These are phyloP conservation scores for Dreissena rostriformis DNA, from an alignment of 1,140 invertebrate species.

Conservation along the genomic window DNA sequence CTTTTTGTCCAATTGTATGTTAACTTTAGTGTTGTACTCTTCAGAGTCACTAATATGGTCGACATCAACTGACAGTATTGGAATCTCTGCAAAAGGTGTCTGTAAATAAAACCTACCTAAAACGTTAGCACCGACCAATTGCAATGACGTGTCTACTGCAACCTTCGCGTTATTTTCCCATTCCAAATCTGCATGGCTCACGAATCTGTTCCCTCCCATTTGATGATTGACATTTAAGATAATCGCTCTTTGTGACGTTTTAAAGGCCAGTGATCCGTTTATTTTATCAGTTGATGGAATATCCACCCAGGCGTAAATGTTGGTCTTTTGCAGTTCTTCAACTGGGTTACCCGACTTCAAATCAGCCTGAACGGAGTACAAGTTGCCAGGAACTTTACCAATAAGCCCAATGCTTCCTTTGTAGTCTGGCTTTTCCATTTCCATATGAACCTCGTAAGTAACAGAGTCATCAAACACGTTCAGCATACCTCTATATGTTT, in stretches of 20 bases:
- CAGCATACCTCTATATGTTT: slow-evolving; percentile 21
- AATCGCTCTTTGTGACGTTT: slow-evolving; percentile 29
- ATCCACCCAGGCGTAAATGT: slow-evolving; percentile 19
- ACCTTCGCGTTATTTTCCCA: slow-evolving; percentile 30
- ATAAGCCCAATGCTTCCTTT: slow-evolving; percentile 33
- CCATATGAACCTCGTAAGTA: slow-evolving; percentile 21
- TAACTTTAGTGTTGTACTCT: slow-evolving; percentile 19
- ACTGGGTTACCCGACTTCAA: slow-evolving; percentile 51
- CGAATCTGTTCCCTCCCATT: neutral
- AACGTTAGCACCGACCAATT: neutral
- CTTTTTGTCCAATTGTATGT: neutral
- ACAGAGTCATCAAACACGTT: neutral
- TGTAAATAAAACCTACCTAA: slow-evolving; percentile 11
- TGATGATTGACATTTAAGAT: slow-evolving; percentile 39
- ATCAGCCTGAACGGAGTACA: slow-evolving; percentile 41
- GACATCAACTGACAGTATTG: slow-evolving; percentile 17
- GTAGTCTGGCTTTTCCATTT: slow-evolving; percentile 29
- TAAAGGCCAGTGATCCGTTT: slow-evolving; percentile 41
- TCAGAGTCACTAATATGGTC: slow-evolving; percentile 15
- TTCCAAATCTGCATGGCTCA: slow-evolving; percentile 31
- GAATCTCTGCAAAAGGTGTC: slow-evolving; percentile 25
- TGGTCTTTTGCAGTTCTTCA: slow-evolving; percentile 19
- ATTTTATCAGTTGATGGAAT: slow-evolving; percentile 11
- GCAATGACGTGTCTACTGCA: slow-evolving; percentile 6
- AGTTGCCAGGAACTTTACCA: slow-evolving; percentile 14